Evolutionary conservation across 2,888 invertebrate genomes (phyloP).

Genomic region (Cheilosia scutellata): DNA sequence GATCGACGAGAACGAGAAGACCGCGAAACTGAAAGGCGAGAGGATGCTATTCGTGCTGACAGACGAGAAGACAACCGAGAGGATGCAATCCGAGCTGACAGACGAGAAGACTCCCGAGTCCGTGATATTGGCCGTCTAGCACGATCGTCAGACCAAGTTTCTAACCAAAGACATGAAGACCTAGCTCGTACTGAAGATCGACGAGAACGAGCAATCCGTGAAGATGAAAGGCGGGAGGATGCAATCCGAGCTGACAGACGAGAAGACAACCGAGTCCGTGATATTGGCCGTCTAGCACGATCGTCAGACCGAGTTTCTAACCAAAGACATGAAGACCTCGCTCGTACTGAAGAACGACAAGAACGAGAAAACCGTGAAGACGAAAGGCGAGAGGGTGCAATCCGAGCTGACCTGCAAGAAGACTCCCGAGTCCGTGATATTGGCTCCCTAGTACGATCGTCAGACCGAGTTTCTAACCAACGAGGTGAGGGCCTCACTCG

Average conservation of each 20-base stretch:
- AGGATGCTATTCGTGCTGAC: background rate
- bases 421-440: background rate
- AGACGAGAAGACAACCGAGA: background rate
- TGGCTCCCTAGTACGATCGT: no score
- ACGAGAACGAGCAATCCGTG: slow-evolving; percentile 7
- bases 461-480: background rate
- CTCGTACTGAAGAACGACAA: background rate
- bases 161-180: background rate
- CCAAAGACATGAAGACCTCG: background rate
- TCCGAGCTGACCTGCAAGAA: slow-evolving; percentile 1
- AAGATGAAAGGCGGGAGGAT: slow-evolving; percentile 2
- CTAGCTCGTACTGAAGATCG: background rate
- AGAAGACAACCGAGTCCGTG: slow-evolving; percentile 1
- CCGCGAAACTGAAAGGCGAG: background rate
- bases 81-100: background rate
- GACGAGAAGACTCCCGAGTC: slow-evolving; percentile 6
- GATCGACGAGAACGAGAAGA: slow-evolving; percentile 31
- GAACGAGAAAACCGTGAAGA: background rate
- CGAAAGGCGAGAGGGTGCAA: background rate
- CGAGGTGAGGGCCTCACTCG: no score
- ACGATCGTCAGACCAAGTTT: background rate
- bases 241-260: slow-evolving; percentile 13
- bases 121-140: slow-evolving; percentile 5
- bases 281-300: slow-evolving; percentile 7
- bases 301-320: background rate